Conservation (phyloP, 2,113 vertebrate genomes). For the Pongo abelii region DNA sequence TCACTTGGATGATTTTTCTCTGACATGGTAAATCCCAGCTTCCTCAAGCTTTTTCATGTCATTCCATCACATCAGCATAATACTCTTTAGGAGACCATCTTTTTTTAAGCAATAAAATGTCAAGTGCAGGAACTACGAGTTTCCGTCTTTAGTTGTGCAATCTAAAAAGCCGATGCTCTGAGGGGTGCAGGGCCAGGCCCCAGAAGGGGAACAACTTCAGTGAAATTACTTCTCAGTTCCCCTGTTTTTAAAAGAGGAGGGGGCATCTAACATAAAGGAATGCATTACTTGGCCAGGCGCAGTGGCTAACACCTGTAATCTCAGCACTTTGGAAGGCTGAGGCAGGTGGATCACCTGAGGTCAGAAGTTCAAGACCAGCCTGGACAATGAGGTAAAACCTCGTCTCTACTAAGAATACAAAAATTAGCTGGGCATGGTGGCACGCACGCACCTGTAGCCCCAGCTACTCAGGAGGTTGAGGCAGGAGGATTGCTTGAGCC, state of each 20-base stretch:
- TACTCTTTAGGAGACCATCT: neutral
- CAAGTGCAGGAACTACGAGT: neutral
- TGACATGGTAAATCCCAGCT: neutral
- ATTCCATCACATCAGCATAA: no score
- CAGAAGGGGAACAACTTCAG: neutral
- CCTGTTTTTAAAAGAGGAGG: neutral
- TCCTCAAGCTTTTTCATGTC: neutral
- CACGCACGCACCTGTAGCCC: fast-evolving
- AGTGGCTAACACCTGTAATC: no score
- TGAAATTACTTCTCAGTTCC: neutral
- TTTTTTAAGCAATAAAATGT: no score
- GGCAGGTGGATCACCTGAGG: no score
- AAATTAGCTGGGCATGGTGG: no score
- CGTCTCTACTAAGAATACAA: no score
- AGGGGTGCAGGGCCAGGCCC: neutral
- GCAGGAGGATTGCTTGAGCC: no score
- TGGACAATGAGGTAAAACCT: no score
- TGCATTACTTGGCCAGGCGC: neutral
- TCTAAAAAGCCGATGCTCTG: neutral
- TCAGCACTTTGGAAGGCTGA: no score
- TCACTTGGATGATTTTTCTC: neutral
- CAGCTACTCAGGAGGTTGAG: no score
- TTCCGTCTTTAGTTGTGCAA: neutral
- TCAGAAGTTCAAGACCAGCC: no score
- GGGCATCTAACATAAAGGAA: neutral